Evolutionary conservation across 2,113 vertebrate species (phyloP).

Genomic region (Brienomyrus longianalis): DNA sequence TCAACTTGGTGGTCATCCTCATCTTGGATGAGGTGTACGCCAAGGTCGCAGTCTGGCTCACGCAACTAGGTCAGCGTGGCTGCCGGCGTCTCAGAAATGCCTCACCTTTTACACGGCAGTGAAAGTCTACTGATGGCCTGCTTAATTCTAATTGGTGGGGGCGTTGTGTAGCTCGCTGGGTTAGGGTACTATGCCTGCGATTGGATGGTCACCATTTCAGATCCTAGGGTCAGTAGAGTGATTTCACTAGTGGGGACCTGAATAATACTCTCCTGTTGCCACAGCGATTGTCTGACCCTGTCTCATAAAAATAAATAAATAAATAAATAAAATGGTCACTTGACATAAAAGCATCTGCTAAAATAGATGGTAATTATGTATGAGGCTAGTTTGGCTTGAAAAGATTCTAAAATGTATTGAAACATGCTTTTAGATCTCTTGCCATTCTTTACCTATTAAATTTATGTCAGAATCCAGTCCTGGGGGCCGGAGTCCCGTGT

Average conservation of each 20-base stretch:
- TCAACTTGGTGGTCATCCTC: conserved; percentile 93
- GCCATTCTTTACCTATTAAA: neutral
- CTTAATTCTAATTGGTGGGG: neutral
- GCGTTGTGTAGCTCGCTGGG: neutral
- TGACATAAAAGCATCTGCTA: neutral
- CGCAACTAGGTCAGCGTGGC: conserved; percentile 67
- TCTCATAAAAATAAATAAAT: neutral
- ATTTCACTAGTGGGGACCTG: neutral
- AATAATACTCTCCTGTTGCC: neutral
- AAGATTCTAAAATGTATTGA: neutral
- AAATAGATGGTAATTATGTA: neutral
- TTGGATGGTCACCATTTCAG: neutral
- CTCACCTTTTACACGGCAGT: neutral
- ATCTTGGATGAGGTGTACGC: conserved; percentile 91
- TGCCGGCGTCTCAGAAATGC: neutral
- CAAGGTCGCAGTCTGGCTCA: conserved; percentile 82
- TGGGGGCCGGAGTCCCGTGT: no score
- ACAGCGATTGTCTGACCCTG: neutral
- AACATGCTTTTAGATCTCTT: neutral
- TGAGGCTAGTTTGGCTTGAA: neutral
- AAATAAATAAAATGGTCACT: neutral
- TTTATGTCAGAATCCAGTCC: neutral
- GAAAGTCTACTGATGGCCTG: neutral
- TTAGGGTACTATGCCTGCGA: neutral
- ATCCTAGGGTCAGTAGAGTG: neutral